phyloP scores from a whole-genome alignment of 2,113 vertebrate genomes.

The Neodontobutis hainanensis region DNA sequence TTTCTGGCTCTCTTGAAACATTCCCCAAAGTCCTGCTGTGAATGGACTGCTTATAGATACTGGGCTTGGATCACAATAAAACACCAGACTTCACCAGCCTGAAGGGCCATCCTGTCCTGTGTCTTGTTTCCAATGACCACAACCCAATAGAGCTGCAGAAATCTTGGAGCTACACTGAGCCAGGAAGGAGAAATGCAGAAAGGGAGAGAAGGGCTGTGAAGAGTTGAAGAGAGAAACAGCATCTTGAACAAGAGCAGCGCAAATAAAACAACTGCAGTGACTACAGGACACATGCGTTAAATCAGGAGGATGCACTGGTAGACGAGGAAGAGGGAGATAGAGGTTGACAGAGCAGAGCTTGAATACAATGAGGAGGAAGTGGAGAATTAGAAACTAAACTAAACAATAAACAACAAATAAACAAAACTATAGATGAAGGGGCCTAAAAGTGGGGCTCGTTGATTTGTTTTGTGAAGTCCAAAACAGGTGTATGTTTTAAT shows the following conservation, averaged over 20 bases:
- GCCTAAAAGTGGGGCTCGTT: neutral
- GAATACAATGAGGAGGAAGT: constrained; percentile 1
- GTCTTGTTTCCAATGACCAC: too few species aligned
- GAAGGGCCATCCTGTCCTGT: too few species aligned
- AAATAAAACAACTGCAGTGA: neutral
- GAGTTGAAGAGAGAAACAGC: neutral
- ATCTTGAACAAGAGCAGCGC: neutral
- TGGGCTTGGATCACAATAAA: neutral
- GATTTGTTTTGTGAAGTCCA: too few species aligned
- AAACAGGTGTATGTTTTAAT: too few species aligned
- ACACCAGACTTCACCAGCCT: too few species aligned
- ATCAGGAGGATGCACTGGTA: neutral
- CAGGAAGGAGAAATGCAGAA: neutral
- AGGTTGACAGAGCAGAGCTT: neutral
- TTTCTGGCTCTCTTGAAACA: neutral
- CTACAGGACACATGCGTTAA: neutral
- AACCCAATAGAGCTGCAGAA: neutral
- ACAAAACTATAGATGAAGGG: neutral
- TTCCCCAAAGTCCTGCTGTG: neutral
- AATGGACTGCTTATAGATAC: neutral
- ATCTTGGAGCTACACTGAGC: too few species aligned
- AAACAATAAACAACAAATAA: too few species aligned
- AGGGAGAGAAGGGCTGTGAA: neutral
- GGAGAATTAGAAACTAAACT: too few species aligned
- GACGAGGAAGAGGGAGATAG: neutral